Percentiles rank a stretch among this genome's conserved stretches.
Evolutionary conservation across 1,140 invertebrate species (phyloP).

Genomic region (Contarinia nasturtii): DNA sequence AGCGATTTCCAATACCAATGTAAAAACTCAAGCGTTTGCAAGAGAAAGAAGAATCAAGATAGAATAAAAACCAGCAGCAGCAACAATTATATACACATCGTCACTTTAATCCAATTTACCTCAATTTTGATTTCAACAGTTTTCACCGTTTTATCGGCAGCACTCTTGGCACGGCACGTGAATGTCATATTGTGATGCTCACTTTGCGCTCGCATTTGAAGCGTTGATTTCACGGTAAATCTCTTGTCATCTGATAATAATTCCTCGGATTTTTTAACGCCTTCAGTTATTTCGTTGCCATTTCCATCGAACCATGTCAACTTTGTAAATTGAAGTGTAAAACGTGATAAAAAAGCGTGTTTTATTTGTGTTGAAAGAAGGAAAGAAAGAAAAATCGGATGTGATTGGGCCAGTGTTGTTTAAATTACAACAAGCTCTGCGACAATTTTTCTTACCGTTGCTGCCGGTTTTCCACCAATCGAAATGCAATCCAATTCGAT

Average conservation of each 20-base stretch:
- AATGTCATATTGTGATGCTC: constrained; percentile 51
- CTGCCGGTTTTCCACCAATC: constrained; percentile 54
- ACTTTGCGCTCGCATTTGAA: constrained; percentile 43
- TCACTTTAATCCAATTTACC: constrained; percentile 28
- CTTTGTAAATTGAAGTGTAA: constrained; percentile 24
- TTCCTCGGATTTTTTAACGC: constrained; percentile 31
- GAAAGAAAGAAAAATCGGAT: not conserved
- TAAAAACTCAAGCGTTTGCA: no score
- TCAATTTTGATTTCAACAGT: constrained; percentile 35
- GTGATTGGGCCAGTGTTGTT: no score
- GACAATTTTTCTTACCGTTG: constrained; percentile 37
- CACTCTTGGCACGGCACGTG: constrained; percentile 48
- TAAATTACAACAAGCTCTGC: no score
- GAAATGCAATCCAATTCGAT: constrained; percentile 60
- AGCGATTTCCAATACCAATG: no score
- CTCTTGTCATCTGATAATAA: constrained; percentile 36
- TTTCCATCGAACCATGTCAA: constrained; percentile 51
- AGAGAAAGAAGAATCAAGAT: not conserved
- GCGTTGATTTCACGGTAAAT: constrained; percentile 37
- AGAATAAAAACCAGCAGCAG: not conserved
- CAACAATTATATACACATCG: no score
- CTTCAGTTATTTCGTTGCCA: constrained; percentile 31
- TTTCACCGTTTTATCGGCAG: constrained; percentile 35
- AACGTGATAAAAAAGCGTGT: not conserved
- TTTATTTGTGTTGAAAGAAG: not conserved